Conservation (phyloP, 2,888 invertebrate genomes). For the Caenorhabditis imperialis region DNA sequence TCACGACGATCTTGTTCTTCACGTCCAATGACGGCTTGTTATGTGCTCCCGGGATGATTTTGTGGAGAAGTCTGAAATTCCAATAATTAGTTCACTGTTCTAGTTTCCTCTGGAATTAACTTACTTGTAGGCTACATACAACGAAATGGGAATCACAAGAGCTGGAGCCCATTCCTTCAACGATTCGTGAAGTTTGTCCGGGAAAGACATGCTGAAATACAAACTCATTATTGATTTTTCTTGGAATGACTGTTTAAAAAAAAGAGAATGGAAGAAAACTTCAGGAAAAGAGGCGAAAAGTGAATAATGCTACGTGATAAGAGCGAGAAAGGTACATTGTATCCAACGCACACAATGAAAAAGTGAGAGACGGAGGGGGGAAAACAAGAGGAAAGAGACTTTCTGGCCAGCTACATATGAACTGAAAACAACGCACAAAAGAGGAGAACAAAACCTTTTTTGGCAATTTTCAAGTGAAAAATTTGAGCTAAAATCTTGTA, state of each 20-base stretch:
- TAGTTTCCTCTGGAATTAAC: background rate
- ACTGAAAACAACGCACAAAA: no score
- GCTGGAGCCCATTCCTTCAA: conserved; percentile 37
- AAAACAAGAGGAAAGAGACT: background rate
- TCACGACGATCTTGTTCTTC: conserved; percentile 72
- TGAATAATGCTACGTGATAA: conserved; percentile 32
- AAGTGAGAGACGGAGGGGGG: conserved; percentile 14
- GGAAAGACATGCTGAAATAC: conserved; percentile 27
- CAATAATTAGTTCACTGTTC: background rate
- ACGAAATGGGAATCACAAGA: conserved; percentile 38
- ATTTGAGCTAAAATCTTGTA: background rate
- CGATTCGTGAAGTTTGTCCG: conserved; percentile 33
- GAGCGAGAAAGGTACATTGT: conserved; percentile 31
- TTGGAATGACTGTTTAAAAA: background rate
- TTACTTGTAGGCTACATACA: conserved; percentile 49
- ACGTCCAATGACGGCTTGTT: conserved; percentile 62
- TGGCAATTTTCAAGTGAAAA: no score
- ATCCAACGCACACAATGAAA: conserved; percentile 17
- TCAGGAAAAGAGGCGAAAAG: conserved; percentile 5
- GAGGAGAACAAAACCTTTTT: no score
- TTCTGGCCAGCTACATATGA: background rate
- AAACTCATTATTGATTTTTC: background rate
- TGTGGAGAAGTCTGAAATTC: conserved; percentile 42
- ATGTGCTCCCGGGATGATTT: conserved; percentile 71
- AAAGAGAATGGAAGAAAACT: conserved; percentile 3